A percentile compares a stretch with the other conserved stretches of the same genome.
phyloP scores from a whole-genome alignment of 2,113 vertebrate species.

The Xiphophorus couchianus region DNA sequence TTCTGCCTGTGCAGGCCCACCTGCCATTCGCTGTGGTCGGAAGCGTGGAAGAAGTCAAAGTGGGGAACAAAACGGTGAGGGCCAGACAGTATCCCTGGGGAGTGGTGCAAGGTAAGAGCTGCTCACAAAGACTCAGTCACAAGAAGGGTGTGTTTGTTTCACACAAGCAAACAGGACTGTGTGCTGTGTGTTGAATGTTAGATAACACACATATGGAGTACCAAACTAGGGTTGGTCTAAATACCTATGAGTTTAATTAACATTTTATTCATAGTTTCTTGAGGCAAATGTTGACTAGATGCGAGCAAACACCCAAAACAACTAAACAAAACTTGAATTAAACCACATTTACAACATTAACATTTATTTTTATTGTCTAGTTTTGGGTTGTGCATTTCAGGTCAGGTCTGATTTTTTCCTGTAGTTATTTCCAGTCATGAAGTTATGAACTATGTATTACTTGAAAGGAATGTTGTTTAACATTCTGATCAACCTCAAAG shows the following conservation, averaged over 20 bases:
- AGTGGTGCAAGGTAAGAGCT: slow-evolving; percentile 93
- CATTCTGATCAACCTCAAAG: neutral
- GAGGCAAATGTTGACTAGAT: no score
- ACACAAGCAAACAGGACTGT: slow-evolving; percentile 10
- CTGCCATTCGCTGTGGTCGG: slow-evolving; percentile 97
- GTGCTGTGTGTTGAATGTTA: neutral
- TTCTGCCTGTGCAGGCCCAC: slow-evolving; percentile 84
- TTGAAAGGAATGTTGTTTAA: neutral
- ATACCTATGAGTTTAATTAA: no score
- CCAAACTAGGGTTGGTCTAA: neutral
- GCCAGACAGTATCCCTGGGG: slow-evolving; percentile 98
- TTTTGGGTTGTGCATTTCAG: no score
- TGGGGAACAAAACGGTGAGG: slow-evolving; percentile 95
- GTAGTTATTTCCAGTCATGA: no score
- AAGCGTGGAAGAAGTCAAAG: slow-evolving; percentile 96
- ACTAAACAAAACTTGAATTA: no score
- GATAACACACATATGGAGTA: neutral
- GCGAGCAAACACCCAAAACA: no score
- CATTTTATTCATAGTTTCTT: no score
- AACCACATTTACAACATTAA: no score
- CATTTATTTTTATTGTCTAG: no score
- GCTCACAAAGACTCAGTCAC: neutral
- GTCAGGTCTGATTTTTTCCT: no score
- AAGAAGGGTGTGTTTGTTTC: slow-evolving; percentile 11
- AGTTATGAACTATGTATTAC: no score